Percentiles rank a stretch among this genome's conserved stretches.
phyloP scores from a whole-genome alignment of 2,888 invertebrate genomes.

The Dasypolia templi region DNA sequence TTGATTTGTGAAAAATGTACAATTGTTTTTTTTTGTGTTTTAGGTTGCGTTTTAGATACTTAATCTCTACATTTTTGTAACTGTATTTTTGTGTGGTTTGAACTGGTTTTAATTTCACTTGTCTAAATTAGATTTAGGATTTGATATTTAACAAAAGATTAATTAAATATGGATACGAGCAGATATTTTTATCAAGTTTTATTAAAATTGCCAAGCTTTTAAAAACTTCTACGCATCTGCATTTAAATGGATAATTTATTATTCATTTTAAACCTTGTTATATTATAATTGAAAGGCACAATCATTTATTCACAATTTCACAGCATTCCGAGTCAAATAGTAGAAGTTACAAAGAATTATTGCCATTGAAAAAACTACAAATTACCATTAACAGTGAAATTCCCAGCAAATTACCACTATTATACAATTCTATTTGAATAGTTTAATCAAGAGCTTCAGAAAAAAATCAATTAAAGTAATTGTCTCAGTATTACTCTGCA shows the following conservation, averaged over 20 bases:
- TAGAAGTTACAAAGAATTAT: slow-evolving; percentile 5
- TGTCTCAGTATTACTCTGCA: slow-evolving; percentile 59
- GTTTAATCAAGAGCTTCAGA: slow-evolving; percentile 45
- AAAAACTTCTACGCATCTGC: neutral
- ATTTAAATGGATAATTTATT: neutral
- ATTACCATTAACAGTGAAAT: slow-evolving; percentile 36
- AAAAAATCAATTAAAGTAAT: slow-evolving; percentile 62
- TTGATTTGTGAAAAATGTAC: slow-evolving; percentile 49
- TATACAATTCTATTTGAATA: slow-evolving; percentile 59
- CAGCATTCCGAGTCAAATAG: neutral
- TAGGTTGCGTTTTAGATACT: slow-evolving; percentile 18
- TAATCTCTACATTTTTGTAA: slow-evolving; percentile 13
- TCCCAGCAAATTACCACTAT: slow-evolving; percentile 43
- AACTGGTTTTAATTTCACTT: neutral
- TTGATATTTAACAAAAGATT: neutral
- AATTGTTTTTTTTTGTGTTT: slow-evolving; percentile 13
- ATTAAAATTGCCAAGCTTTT: neutral
- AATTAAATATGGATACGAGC: neutral
- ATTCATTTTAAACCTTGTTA: neutral
- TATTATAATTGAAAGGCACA: neutral
- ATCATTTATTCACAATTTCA: neutral
- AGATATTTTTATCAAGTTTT: neutral
- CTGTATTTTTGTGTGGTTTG: neutral
- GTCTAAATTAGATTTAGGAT: slow-evolving; percentile 11
- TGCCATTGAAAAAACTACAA: slow-evolving; percentile 40